phyloP scores from a whole-genome alignment of 2,113 vertebrate species.

The Ifrita kowaldi region DNA sequence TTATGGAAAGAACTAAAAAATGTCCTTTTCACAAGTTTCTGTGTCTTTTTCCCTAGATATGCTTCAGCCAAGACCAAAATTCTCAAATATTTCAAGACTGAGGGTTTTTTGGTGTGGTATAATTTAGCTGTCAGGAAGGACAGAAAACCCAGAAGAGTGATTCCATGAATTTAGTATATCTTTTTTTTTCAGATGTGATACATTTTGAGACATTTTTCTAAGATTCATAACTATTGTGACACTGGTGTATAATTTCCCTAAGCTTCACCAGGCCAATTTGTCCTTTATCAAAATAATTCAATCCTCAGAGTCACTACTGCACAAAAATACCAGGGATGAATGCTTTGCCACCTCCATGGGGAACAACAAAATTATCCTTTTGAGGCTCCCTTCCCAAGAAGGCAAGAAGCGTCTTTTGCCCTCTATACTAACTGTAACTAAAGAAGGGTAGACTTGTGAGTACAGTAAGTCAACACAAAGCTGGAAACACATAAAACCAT shows the following conservation, averaged over 20 bases:
- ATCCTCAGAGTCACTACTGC: not conserved
- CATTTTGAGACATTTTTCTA: not conserved
- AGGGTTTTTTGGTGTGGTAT: not conserved
- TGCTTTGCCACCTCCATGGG: not conserved
- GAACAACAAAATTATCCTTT: not conserved
- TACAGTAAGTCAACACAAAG: conserved; percentile 43
- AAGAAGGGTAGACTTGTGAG: conserved; percentile 5
- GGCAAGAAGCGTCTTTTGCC: not conserved
- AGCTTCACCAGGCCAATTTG: not conserved
- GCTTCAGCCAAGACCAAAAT: not conserved
- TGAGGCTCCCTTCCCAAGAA: not conserved
- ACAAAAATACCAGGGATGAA: not conserved
- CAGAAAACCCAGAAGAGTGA: not conserved
- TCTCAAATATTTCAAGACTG: not conserved
- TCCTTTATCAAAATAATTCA: not conserved
- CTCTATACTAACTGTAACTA: not conserved
- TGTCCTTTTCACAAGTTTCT: not conserved
- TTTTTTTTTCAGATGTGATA: not conserved
- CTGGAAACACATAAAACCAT: conserved; percentile 63
- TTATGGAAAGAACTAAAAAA: not conserved
- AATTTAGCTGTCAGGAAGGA: not conserved
- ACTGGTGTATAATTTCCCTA: not conserved
- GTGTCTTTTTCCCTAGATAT: not conserved
- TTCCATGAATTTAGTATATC: not conserved
- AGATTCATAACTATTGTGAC: not conserved